Conservation (phyloP, 2,113 vertebrate species). For the Carassius carassius region DNA sequence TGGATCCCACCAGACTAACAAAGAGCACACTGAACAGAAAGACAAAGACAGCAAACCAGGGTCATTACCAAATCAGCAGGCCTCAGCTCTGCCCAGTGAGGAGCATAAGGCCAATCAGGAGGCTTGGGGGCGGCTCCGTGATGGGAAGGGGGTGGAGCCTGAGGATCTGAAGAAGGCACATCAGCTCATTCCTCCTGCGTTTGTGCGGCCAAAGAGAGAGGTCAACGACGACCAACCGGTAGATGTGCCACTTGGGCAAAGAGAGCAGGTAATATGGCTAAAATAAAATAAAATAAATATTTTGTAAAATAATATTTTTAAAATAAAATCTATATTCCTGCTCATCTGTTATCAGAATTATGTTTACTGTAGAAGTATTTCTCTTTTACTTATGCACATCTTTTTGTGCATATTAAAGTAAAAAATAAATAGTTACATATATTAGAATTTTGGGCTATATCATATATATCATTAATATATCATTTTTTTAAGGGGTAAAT, state of each 20-base stretch:
- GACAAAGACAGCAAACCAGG: slow-evolving; percentile 64
- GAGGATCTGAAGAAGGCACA: slow-evolving; percentile 88
- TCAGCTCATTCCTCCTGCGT: slow-evolving; percentile 85
- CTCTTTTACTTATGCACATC: too few species aligned
- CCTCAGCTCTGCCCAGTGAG: slow-evolving; percentile 64
- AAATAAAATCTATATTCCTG: too few species aligned
- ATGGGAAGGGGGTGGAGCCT: slow-evolving; percentile 90
- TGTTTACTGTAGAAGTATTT: too few species aligned
- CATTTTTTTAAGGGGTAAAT: too few species aligned
- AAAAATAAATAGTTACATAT: too few species aligned
- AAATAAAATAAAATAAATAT: too few species aligned
- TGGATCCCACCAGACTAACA: slow-evolving; percentile 63
- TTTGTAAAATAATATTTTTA: too few species aligned
- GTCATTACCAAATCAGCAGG: slow-evolving; percentile 63
- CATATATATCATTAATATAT: too few species aligned
- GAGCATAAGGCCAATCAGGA: slow-evolving; percentile 80
- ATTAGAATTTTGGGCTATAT: too few species aligned
- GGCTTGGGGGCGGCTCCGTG: slow-evolving; percentile 90
- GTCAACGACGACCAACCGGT: slow-evolving; percentile 84
- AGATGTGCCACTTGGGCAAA: slow-evolving; percentile 81
- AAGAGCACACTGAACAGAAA: slow-evolving; percentile 63
- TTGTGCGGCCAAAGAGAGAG: slow-evolving; percentile 86
- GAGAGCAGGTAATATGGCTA: slow-evolving; percentile 78
- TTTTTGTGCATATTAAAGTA: too few species aligned
- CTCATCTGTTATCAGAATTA: too few species aligned